Evolutionary conservation across 2,888 invertebrate species (phyloP), one percentile per base, ranked within the genome.

Genomic region (Pandemis heparana): DNA sequence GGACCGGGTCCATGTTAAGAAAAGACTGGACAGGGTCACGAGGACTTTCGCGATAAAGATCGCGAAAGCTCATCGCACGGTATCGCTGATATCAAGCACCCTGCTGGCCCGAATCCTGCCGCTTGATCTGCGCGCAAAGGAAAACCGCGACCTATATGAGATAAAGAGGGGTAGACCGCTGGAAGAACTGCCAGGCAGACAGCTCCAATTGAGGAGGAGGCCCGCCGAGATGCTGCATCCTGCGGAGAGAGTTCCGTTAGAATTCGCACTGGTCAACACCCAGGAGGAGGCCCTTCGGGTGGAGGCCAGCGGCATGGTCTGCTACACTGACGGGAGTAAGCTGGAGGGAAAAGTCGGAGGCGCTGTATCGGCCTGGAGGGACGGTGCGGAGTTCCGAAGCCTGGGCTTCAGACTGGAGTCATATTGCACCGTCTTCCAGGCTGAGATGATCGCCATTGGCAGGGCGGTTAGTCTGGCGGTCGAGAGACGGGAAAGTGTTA

Each of bases 91-190:
- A 9, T 76, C 77, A 2, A 77, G 70, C 0, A 16, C n/a, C 0
- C 10, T 71, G 0, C 56, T 79, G 6, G 75, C 78, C 0, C 38
- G 39, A 0, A 67, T 75, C 0, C 67, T 75, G 18, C 75, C 68
- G 9, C 75, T 75, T 0, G 67, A 64, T 18, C 48, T 68, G 0
- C 12, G 68, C 16, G 7, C 48, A 0, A 5, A 4, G 23, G 23
- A 32, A 4, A 32, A 32, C 23, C 1, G 0, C 0, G 14, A 5
- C 0, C 12, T 69, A 0, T 69, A 61, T 3, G 68, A 60, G 7
- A 0, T 48, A 0, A 69, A 69, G 7, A 38, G 60, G 7, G 61
- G 60, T 4, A 12, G 48, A 6, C 16, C 38, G 0, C 12, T 48
- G 1, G 4, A n/a, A 0, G 46, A 16, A 16, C 7, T 68, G 3